Evolutionary conservation across 2,888 invertebrate genomes (phyloP), one percentile per base, ranked within the genome.

Genomic region (Watsonalla binaria): DNA sequence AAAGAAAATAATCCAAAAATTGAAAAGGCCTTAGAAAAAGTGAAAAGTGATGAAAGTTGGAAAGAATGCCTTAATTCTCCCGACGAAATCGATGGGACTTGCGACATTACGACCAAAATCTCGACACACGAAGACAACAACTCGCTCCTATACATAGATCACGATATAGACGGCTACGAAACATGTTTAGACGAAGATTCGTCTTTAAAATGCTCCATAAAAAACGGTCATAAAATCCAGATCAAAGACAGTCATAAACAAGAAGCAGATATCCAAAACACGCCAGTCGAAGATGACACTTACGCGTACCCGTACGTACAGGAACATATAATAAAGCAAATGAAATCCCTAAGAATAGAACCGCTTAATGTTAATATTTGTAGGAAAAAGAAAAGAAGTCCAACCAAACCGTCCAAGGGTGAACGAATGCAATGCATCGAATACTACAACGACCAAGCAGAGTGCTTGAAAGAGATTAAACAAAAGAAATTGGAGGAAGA

Each of bases 391-490:
- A 86, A 84, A 66, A 76, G 78, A 60, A 89, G 87, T 69, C 89
- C 89, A 11, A 83, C 81, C 0, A 89, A 87, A 60, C 81, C 86
- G 74, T 82, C 86, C 74, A 89, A 86, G 59, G 76, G 65, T 46
- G 83, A 84, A 47, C 79, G 80, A 50, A 72, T 78, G 59, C 74
- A 80, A 65, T 87, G 86, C 62, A 86, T 92, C 37, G 93, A 93
- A 74, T 93, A 93, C 63, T 93, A 93, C 76, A 93, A 93, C 75
- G 94, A 92, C 61, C 92, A 93, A 75, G 92, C 92, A 51, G 92
- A 93, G 63, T 93, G 93, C 63, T 78, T 93, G 50, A 92, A 92
- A 70, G 92, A 92, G 62, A 89, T 88, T 61, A 72, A 83, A 37
- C 76, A 80, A 57, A 84, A 77, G 59, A 87, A 80, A 55, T 61